Evolutionary conservation across 2,888 invertebrate genomes (phyloP).

Genomic region (Cryptophagus acutangulus): DNA sequence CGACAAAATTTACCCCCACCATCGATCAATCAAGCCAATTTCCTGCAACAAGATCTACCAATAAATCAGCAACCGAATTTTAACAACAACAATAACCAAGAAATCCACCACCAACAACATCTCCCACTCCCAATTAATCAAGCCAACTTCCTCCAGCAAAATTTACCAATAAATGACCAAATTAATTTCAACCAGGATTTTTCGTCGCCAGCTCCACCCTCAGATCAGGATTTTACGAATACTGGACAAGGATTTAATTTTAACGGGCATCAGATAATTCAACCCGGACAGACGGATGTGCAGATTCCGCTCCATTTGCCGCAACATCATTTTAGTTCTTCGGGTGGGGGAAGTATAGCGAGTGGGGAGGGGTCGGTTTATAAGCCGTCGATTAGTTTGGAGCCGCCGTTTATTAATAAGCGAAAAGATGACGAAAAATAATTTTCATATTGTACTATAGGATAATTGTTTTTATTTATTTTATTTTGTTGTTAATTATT

Average conservation of each 20-base stretch:
- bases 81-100: conserved; percentile 6
- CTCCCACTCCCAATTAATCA: conserved; percentile 20
- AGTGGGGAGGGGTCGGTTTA: conserved; percentile 17
- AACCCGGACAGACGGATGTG: conserved; percentile 40
- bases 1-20: conserved; percentile 16
- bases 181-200: background rate
- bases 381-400: conserved; percentile 33
- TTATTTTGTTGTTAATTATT: no score
- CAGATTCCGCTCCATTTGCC: conserved; percentile 41
- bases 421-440: background rate
- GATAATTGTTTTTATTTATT: background rate
- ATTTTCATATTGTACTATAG: conserved; percentile 1
- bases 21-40: conserved; percentile 18
- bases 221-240: background rate
- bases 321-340: conserved; percentile 33
- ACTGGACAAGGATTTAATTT: conserved; percentile 13
- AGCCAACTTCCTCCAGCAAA: conserved; percentile 17
- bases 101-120: conserved; percentile 9
- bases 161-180: background rate
- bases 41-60: conserved; percentile 14
- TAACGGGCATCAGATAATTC: conserved; percentile 27
- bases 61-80: background rate
- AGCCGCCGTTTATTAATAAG: conserved; percentile 29
- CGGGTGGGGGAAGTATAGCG: conserved; percentile 13
- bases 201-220: no score